Percentiles rank a stretch among this genome's conserved stretches.
Conservation (phyloP, 2,888 invertebrate genomes). For the Dryococelus australis region DNA sequence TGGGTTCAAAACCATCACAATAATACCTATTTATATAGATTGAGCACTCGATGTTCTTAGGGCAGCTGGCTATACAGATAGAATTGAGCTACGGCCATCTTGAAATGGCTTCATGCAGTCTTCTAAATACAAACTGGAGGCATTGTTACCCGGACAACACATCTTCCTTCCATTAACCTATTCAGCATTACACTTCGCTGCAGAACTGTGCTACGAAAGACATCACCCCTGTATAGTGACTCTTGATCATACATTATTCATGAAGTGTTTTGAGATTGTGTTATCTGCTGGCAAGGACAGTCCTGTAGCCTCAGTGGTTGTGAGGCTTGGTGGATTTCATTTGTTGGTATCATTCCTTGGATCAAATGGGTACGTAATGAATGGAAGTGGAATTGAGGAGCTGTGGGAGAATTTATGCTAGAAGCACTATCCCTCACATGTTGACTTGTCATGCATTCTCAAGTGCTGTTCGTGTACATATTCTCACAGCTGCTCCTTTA, state of each 20-base stretch:
- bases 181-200: no score
- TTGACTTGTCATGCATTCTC: background rate
- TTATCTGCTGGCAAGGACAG: no score
- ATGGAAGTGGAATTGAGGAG: background rate
- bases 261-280: no score
- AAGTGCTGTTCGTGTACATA: no score
- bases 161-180: no score
- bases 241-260: no score
- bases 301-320: background rate
- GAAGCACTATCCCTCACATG: background rate
- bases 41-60: background rate
- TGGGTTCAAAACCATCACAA: background rate
- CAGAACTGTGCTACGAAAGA: no score
- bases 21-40: background rate
- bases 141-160: background rate
- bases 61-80: no score
- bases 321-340: background rate
- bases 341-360: background rate
- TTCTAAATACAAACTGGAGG: background rate
- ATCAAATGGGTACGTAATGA: background rate
- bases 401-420: background rate
- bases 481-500: no score
- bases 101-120: background rate
- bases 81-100: background rate
- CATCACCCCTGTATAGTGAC: no score